These are phyloP conservation scores for Adelges cooleyi DNA, from an alignment of 1,140 invertebrate genomes.

Conservation along the genomic window DNA sequence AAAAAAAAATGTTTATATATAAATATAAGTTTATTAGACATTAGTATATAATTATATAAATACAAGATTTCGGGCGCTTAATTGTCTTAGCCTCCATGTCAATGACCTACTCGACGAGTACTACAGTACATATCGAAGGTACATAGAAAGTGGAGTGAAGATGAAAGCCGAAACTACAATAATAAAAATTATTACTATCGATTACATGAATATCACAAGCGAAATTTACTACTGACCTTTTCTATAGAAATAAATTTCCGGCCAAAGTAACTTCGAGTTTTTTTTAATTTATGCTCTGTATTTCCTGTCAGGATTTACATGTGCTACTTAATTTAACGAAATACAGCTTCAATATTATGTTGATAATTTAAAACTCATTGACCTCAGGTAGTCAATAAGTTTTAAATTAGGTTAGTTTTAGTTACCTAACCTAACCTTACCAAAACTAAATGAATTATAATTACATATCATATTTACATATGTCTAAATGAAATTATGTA, in stretches of 20 bases:
- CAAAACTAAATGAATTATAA: no score
- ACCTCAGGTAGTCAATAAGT: no score
- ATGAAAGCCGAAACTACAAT: conserved; percentile 26
- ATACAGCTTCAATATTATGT: neutral
- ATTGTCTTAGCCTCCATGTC: no score
- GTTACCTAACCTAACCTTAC: no score
- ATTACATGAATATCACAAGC: conserved; percentile 24
- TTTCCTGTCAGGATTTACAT: neutral
- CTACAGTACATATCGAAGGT: conserved; percentile 1
- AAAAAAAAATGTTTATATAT: no score
- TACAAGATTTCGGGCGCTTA: no score
- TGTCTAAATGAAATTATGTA: no score
- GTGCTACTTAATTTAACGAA: conserved; percentile 1
- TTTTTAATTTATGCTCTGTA: neutral
- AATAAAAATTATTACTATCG: conserved; percentile 27
- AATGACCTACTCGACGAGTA: conserved; percentile 11
- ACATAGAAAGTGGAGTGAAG: conserved; percentile 26
- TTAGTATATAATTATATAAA: no score
- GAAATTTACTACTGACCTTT: conserved; percentile 24
- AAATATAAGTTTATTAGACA: no score
- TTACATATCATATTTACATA: no score
- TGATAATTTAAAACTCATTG: no score
- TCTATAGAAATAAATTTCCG: conserved; percentile 6
- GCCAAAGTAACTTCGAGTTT: neutral
- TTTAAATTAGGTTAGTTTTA: no score